phyloP scores from a whole-genome alignment of 2,888 invertebrate species.

The Acanthosepion esculentum region DNA sequence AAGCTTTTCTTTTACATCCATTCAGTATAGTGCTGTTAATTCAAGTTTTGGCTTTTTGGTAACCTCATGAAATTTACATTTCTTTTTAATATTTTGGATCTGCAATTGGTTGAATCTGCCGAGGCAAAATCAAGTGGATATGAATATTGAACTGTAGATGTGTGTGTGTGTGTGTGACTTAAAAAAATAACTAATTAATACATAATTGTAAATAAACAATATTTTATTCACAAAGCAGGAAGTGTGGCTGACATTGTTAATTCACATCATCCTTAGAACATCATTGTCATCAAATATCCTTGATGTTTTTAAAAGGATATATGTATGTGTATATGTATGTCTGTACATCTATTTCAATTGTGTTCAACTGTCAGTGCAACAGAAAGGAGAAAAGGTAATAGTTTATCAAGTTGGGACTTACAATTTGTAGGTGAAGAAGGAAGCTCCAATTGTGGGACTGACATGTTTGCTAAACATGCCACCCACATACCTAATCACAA shows the following conservation, averaged over 20 bases:
- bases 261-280: not conserved
- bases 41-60: too few species aligned
- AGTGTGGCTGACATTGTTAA: not conserved
- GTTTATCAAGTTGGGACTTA: constrained; percentile 77
- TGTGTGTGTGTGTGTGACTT: not conserved
- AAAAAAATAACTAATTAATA: not conserved
- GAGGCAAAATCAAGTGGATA: too few species aligned
- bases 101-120: too few species aligned
- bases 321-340: not conserved
- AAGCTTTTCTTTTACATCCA: too few species aligned
- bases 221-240: not conserved
- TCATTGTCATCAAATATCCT: not conserved
- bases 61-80: too few species aligned
- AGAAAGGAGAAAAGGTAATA: not conserved
- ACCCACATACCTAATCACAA: constrained; percentile 87
- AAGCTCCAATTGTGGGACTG: constrained; percentile 90
- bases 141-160: too few species aligned
- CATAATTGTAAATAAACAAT: not conserved
- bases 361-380: not conserved
- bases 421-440: constrained; percentile 90
- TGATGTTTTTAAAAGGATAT: not conserved
- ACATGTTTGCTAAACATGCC: constrained; percentile 84
- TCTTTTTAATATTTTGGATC: too few species aligned
- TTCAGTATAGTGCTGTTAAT: too few species aligned
- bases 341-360: not conserved